A percentile compares a stretch with the other conserved stretches of the same genome.
Conservation (phyloP, 1,140 invertebrate species). For the Solenopsis invicta region DNA sequence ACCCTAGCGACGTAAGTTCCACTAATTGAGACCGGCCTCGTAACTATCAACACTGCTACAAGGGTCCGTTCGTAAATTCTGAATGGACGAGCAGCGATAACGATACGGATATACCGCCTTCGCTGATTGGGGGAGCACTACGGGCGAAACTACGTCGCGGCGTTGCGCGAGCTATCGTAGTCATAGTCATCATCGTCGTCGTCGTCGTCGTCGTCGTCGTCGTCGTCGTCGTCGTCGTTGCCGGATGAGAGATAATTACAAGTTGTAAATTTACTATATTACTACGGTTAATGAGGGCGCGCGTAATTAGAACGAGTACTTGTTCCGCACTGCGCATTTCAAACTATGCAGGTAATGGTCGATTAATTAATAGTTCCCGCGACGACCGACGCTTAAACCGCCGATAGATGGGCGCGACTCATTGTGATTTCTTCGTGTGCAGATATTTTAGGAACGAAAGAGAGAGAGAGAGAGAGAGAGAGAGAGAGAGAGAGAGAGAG, state of each 20-base stretch:
- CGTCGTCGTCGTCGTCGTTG: slow-evolving; percentile 15
- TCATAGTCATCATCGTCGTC: slow-evolving; percentile 25
- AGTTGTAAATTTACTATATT: slow-evolving; percentile 66
- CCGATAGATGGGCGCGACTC: neutral
- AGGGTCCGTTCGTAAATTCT: slow-evolving; percentile 76
- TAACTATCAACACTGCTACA: slow-evolving; percentile 80
- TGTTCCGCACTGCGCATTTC: slow-evolving; percentile 55
- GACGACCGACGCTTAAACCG: slow-evolving; percentile 30
- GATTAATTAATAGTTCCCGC: slow-evolving; percentile 58
- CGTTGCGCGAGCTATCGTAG: slow-evolving; percentile 37
- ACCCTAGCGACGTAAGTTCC: slow-evolving; percentile 87
- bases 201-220: neutral
- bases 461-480: no score
- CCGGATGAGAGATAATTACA: slow-evolving; percentile 63
- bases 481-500: no score
- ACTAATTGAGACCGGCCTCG: slow-evolving; percentile 87
- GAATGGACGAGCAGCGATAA: slow-evolving; percentile 64
- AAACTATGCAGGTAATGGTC: slow-evolving; percentile 57
- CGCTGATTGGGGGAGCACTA: slow-evolving; percentile 52
- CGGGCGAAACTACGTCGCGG: slow-evolving; percentile 49
- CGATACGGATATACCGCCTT: slow-evolving; percentile 62
- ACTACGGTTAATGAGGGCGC: slow-evolving; percentile 62
- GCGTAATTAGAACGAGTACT: slow-evolving; percentile 61
- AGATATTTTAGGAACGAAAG: neutral
- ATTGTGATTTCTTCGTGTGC: slow-evolving; percentile 21